phyloP scores from a whole-genome alignment of 2,888 invertebrate species.

The Ophion obscuratus region DNA sequence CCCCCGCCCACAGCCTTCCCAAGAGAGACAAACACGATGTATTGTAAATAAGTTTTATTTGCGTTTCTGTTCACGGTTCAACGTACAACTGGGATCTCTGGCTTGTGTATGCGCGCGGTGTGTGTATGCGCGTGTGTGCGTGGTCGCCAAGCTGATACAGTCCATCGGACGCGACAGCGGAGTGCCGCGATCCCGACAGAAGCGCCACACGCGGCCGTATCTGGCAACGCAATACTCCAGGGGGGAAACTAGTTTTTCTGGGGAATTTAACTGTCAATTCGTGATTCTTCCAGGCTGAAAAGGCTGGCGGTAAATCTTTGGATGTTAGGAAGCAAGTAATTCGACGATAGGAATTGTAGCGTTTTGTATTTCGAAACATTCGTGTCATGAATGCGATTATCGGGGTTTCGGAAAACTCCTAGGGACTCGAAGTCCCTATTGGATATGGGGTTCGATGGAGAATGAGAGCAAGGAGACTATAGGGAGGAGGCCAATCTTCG shows the following conservation, averaged over 20 bases:
- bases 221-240: background rate
- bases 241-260: background rate
- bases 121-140: background rate
- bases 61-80: constrained; percentile 53
- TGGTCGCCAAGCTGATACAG: constrained; percentile 48
- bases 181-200: background rate
- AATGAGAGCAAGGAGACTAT: too few relatives aligned
- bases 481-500: too few relatives aligned
- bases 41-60: constrained; percentile 35
- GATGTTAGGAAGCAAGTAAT: too few relatives aligned
- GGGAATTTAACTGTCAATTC: background rate
- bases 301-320: too few relatives aligned
- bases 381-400: too few relatives aligned
- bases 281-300: too few relatives aligned
- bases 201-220: background rate
- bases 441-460: too few relatives aligned
- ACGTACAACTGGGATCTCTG: constrained; percentile 47
- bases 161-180: constrained; percentile 29
- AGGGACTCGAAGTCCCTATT: too few relatives aligned
- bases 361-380: too few relatives aligned
- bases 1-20: background rate
- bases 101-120: constrained; percentile 14
- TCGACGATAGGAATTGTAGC: too few relatives aligned
- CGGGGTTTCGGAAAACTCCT: too few relatives aligned
- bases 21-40: constrained; percentile 17